These are phyloP conservation scores for Caenorhabditis sulstoni DNA, from an alignment of 2,888 invertebrate genomes.

Conservation along the genomic window DNA sequence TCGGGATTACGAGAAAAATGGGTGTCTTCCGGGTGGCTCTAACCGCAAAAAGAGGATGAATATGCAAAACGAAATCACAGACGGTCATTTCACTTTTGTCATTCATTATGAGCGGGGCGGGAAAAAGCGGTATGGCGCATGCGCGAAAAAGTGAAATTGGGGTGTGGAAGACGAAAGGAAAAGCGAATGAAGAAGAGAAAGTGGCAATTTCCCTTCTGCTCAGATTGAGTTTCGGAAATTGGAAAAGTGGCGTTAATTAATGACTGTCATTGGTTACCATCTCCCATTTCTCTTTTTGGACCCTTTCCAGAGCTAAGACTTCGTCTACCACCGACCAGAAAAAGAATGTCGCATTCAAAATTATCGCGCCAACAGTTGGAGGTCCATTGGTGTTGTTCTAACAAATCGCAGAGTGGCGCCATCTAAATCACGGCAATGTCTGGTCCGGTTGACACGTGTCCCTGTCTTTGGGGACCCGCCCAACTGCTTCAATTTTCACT, in stretches of 20 bases:
- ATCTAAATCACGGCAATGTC: constrained; percentile 54
- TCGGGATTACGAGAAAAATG: constrained; percentile 50
- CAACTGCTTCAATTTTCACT: neutral
- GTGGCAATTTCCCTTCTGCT: constrained; percentile 58
- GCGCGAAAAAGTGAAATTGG: constrained; percentile 44
- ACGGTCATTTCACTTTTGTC: constrained; percentile 32
- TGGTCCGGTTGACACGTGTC: constrained; percentile 42
- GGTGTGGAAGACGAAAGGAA: constrained; percentile 10
- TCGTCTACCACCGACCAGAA: no score
- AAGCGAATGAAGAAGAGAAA: constrained; percentile 46
- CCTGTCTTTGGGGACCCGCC: constrained; percentile 3
- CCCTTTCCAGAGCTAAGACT: no score
- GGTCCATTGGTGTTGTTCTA: constrained; percentile 40
- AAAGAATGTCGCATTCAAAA: neutral
- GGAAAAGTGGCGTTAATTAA: constrained; percentile 32
- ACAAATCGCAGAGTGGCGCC: constrained; percentile 53
- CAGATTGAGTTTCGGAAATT: constrained; percentile 40
- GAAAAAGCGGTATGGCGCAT: neutral
- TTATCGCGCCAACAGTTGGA: constrained; percentile 48
- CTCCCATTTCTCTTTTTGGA: neutral
- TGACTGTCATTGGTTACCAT: constrained; percentile 16
- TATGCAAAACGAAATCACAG: constrained; percentile 46
- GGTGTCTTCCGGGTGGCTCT: no score
- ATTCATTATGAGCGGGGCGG: constrained; percentile 45
- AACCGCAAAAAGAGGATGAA: constrained; percentile 20